Evolutionary conservation across 2,888 invertebrate genomes (phyloP).

Genomic region (Harpalus rufipes): DNA sequence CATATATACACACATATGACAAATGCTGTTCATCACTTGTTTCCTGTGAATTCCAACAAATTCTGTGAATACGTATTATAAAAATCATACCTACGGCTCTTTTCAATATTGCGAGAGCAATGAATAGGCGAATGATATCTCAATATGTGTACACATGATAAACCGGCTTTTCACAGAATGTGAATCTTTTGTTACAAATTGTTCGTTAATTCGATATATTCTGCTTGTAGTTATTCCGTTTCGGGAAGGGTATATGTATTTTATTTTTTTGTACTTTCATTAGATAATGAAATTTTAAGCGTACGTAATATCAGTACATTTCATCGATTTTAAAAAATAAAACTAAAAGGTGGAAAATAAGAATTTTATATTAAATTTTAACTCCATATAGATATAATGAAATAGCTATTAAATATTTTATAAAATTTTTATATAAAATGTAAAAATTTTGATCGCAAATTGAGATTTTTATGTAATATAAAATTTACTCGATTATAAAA

Average conservation of each 20-base stretch:
- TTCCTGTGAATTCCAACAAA: not conserved
- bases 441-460: slow-evolving; percentile 32
- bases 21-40: not conserved
- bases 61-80: not conserved
- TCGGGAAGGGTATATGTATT: not conserved
- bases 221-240: not conserved
- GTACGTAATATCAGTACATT: not conserved
- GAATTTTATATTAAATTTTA: too few relatives aligned
- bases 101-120: not conserved
- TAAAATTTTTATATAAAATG: slow-evolving; percentile 16
- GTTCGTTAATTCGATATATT: not conserved
- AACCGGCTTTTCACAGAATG: not conserved
- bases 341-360: not conserved
- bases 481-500: slow-evolving; percentile 39
- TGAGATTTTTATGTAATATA: slow-evolving; percentile 34
- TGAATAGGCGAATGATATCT: not conserved
- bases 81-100: not conserved
- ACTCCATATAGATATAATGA: too few relatives aligned
- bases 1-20: too few relatives aligned
- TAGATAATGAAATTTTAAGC: not conserved
- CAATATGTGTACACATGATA: not conserved
- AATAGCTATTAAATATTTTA: not conserved
- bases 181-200: not conserved
- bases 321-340: not conserved
- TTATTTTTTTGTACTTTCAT: not conserved